phyloP scores from a whole-genome alignment of 2,797 vertebrate species.

The Tragelaphus eurycerus region DNA sequence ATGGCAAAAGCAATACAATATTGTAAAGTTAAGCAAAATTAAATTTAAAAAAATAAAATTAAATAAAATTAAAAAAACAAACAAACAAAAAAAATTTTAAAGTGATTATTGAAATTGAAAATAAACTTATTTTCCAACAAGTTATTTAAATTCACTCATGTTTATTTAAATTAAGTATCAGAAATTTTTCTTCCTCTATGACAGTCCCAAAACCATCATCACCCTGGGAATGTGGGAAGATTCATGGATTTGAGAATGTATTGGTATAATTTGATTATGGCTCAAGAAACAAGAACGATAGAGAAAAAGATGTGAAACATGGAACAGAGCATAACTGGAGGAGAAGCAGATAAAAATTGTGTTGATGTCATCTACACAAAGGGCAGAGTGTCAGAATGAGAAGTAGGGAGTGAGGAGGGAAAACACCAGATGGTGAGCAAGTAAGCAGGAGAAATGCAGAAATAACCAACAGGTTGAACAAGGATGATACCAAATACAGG shows the following conservation, averaged over 20 bases:
- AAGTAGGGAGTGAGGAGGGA: neutral
- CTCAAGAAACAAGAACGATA: neutral
- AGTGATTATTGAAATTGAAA: neutral
- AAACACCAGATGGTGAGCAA: neutral
- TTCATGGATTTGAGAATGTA: neutral
- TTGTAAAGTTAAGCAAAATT: too few relatives aligned
- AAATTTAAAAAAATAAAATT: too few relatives aligned
- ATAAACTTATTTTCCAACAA: neutral
- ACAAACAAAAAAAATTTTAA: neutral
- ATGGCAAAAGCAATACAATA: too few relatives aligned
- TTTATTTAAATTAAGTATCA: neutral
- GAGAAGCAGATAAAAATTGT: neutral
- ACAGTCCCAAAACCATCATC: neutral
- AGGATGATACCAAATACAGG: neutral
- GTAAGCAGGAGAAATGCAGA: neutral
- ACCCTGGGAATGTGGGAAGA: neutral
- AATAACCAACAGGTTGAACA: neutral
- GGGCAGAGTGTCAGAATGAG: neutral
- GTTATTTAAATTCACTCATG: neutral
- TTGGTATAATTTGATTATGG: neutral
- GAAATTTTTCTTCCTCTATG: neutral
- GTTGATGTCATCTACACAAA: neutral
- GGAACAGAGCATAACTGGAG: neutral
- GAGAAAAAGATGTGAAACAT: neutral
- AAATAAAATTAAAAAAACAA: too few relatives aligned